phyloP scores from a whole-genome alignment of 2,888 invertebrate genomes.

The Drosophila acutilabella region DNA sequence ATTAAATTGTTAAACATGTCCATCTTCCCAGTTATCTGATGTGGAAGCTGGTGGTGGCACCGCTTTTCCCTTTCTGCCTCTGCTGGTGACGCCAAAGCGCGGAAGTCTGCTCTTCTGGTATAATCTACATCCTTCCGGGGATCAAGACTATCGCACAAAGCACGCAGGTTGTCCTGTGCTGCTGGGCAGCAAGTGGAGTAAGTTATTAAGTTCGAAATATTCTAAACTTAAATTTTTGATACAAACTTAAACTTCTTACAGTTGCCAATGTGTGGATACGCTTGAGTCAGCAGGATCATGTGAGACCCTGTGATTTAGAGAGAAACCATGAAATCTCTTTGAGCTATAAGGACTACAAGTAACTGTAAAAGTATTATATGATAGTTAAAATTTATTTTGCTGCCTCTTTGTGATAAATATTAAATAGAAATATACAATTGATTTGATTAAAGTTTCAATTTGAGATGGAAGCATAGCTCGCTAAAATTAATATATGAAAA shows the following conservation, averaged over 20 bases:
- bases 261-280: constrained; percentile 96
- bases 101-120: constrained; percentile 86
- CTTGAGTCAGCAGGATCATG: constrained; percentile 92
- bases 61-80: constrained; percentile 95
- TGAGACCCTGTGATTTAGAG: constrained; percentile 86
- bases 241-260: constrained; percentile 70
- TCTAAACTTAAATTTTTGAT: background rate
- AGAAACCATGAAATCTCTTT: constrained; percentile 74
- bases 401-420: constrained; percentile 43
- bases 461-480: too few relatives aligned
- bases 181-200: constrained; percentile 82
- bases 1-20: background rate
- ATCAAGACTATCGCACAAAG: constrained; percentile 78
- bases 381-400: constrained; percentile 21
- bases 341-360: constrained; percentile 61
- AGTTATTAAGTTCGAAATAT: constrained; percentile 16
- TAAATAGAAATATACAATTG: background rate
- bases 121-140: constrained; percentile 79
- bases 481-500: too few relatives aligned
- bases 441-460: constrained; percentile 6
- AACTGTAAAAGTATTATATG: constrained; percentile 17
- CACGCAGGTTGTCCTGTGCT: constrained; percentile 83
- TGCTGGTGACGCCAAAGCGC: constrained; percentile 94
- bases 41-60: constrained; percentile 99
- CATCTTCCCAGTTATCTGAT: constrained; percentile 92